Base-by-base conservation (phyloP, 2,113 vertebrate species). In the Paraplagusia blochii region DNA sequence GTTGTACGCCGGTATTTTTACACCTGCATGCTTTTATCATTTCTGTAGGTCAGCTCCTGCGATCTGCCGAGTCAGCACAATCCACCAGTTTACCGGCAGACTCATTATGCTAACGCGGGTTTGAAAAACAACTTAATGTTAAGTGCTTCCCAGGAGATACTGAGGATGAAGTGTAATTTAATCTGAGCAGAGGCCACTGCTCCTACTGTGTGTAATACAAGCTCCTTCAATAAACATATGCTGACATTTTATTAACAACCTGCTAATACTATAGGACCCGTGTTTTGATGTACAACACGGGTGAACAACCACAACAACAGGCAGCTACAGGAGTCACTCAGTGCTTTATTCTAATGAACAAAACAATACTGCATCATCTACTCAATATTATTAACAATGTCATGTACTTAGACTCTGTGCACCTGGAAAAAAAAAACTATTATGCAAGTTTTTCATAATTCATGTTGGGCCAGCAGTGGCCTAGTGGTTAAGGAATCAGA, bases 31-130 rank as follows among this genome's bases (percentile, higher is more conserved):
- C 8, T 67, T 72, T 68, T 59, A 61, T 86, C 44, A 84, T 76
- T 80, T 72, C 79, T 82, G 76, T 19, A 78, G 17, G 8, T 36
- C 42, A 12, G 6, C 17, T 38, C 8, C 33, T 52, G 35, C 15
- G 67, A 40, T 63, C 63, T 76, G 72, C 63, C 60, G 75, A 83
- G 56, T 80, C 79, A 72, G 69, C 51, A 11, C 50, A 1, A 33
- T 51, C 11, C 11, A 22, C 22, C 44, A 22, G 4, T 50, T 75
- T 75, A 75, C 53, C 50, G 61, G 48, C 72, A 79, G 63, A 49
- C 35, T 46, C 36, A 50, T 17, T 44, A 71, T 57, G 42, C 42
- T 51, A 34, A 43, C 38, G 54, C 42, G 57, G 54, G 50, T 39
- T 57, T 35, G 35, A 51, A 65, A 66, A 62, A 52, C 38, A 47